A percentile compares a stretch with the other conserved stretches of the same genome.
These are phyloP conservation scores for Monochamus saltuarius DNA, from an alignment of 1,140 invertebrate genomes.

Conservation along the genomic window DNA sequence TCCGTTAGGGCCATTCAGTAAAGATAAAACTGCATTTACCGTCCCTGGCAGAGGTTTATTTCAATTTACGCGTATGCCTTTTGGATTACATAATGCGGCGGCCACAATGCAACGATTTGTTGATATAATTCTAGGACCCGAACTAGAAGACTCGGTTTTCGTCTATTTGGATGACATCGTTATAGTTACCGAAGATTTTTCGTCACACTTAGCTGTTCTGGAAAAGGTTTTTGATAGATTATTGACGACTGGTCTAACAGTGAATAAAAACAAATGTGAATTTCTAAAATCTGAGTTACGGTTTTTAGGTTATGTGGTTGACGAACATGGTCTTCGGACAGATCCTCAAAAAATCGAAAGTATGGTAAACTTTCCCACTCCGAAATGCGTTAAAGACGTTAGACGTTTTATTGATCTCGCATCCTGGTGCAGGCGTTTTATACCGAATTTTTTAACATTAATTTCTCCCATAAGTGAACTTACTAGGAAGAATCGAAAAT, in stretches of 20 bases:
- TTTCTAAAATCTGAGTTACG: slow-evolving; percentile 8
- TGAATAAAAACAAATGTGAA: slow-evolving; percentile 19
- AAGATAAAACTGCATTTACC: slow-evolving; percentile 50
- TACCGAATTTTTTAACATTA: slow-evolving; percentile 18
- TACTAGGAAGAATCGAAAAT: slow-evolving; percentile 12
- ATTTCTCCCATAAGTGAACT: slow-evolving; percentile 11
- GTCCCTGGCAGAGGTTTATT: too few species aligned
- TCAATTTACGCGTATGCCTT: too few species aligned
- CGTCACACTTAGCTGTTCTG: slow-evolving; percentile 14
- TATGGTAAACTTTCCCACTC: background rate
- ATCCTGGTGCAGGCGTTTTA: slow-evolving; percentile 23
- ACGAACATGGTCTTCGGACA: slow-evolving; percentile 45
- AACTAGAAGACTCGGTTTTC: slow-evolving; percentile 28
- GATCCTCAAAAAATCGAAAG: slow-evolving; percentile 52
- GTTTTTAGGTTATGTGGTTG: slow-evolving; percentile 22
- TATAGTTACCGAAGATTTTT: slow-evolving; percentile 8
- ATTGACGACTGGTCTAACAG: slow-evolving; percentile 7
- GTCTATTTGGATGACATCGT: slow-evolving; percentile 25
- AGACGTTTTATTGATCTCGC: slow-evolving; percentile 4
- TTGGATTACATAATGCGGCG: too few species aligned
- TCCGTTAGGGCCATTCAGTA: slow-evolving; percentile 14
- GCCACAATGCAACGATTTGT: slow-evolving; percentile 5
- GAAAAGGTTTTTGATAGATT: too few species aligned
- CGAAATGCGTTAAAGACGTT: slow-evolving; percentile 5
- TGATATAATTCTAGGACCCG: too few species aligned